Base-by-base conservation (phyloP, 2,888 invertebrate genomes). In the Unio delphinus region DNA sequence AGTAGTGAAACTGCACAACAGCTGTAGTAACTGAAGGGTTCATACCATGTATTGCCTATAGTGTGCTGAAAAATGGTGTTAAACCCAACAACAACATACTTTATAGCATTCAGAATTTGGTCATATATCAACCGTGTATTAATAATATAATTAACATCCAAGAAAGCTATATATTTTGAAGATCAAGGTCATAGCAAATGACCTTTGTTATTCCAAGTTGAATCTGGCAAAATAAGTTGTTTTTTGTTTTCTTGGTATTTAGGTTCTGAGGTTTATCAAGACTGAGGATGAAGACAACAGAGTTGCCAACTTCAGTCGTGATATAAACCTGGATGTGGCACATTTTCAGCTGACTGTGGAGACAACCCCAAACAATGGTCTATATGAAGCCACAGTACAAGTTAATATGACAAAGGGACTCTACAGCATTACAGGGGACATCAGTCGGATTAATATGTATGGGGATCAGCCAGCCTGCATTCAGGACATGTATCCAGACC, bases 371-470 rank as follows among this genome's bases (percentile, higher is more conserved):
- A 83, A 82, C 64, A 71, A 77, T 56, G 87, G 79, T 20, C 55
- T 83, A 23, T 88, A 80, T 71, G 87, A 88, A 66, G 84, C 80
- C 6, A 87, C 85, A 7, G 79, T 87, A 6, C 75, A 81, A 45
- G 81, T 75, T 2, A 77, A 77, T 64, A 77, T 73, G 74, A 77
- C 76, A 11, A 66, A 74, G 30, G 73, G 72, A 45, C 30, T 61
- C 20, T 77, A 73, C 58, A 73, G 69, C 60, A 73, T 77, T 45
- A 69, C 75, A 23, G 76, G 69, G 28, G 82, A 80, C 5, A 78
- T 87, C 26, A 87, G 87, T 69, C 75, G 87, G 23, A 70, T 87
- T 17, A 81, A 84, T 67, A 68, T 68, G 45, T 87, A 87, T 68
- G 85, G 87, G 17, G 75, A 78, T 61, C 83, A 86, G 70, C 80